Conservation (phyloP, 2,113 vertebrate species). For the Gopherus flavomarginatus region DNA sequence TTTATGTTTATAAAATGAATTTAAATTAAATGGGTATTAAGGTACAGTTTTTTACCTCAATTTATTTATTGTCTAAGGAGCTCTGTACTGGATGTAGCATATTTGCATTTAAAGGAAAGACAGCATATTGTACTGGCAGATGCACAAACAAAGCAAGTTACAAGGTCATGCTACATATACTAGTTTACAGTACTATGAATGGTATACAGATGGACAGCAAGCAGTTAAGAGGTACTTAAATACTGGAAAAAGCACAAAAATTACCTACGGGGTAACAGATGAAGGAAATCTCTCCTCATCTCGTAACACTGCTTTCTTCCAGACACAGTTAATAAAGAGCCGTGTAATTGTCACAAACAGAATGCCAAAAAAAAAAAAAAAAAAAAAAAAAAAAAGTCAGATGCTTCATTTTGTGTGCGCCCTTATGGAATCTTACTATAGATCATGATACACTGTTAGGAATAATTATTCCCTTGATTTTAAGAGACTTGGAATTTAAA, state of each 20-base stretch:
- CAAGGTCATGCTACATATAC: conserved; percentile 81
- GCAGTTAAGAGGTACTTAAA: conserved; percentile 79
- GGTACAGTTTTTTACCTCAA: conserved; percentile 85
- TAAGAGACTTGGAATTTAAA: conserved; percentile 68
- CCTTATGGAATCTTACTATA: conserved; percentile 72
- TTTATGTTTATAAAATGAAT: conserved; percentile 90
- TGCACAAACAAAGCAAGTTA: conserved; percentile 86
- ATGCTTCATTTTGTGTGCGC: conserved; percentile 61
- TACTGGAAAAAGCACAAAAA: conserved; percentile 79
- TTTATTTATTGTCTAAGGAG: conserved; percentile 86
- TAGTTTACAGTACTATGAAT: conserved; percentile 80
- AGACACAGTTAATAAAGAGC: conserved; percentile 75
- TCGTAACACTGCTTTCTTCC: conserved; percentile 71
- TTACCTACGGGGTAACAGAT: conserved; percentile 72
- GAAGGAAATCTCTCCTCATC: conserved; percentile 70
- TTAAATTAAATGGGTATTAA: conserved; percentile 89
- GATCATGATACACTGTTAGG: conserved; percentile 55
- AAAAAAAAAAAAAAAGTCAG: conserved; percentile 30
- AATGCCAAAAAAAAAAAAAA: conserved; percentile 61
- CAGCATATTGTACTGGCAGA: conserved; percentile 85
- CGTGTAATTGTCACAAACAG: conserved; percentile 75
- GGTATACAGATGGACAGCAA: conserved; percentile 79
- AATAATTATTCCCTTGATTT: conserved; percentile 69
- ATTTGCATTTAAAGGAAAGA: conserved; percentile 86
- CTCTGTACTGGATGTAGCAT: conserved; percentile 71